Evolutionary conservation across 1,140 invertebrate genomes (phyloP).

Genomic region (Homarus americanus): DNA sequence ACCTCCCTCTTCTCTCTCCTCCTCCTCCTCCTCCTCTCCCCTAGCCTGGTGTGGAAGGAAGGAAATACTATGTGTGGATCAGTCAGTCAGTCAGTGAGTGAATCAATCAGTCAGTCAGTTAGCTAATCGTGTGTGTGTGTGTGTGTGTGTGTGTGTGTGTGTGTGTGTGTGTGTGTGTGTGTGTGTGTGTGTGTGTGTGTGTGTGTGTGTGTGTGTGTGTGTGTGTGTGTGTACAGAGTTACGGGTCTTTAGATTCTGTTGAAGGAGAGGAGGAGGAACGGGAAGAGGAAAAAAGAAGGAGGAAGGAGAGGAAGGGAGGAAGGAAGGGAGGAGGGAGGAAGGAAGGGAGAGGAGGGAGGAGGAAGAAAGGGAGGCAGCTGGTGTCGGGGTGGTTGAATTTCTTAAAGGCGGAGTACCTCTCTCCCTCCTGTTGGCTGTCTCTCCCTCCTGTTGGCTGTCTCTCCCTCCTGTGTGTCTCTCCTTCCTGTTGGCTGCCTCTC

Average conservation of each 20-base stretch:
- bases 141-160: neutral
- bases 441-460: neutral
- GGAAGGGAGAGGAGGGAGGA: neutral
- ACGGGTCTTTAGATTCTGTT: no score
- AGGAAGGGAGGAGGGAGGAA: neutral
- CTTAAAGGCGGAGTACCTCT: no score
- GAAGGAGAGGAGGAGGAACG: no score
- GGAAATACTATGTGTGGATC: no score
- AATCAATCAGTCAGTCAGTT: no score
- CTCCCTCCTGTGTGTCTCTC: neutral
- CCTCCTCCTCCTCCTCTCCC: neutral
- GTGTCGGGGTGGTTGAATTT: no score
- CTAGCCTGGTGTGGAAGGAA: no score
- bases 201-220: constrained; percentile 6
- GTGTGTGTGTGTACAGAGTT: neutral
- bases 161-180: neutral
- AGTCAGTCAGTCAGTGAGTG: no score
- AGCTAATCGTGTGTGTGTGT: constrained; percentile 1
- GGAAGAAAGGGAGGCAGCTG: neutral
- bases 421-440: neutral
- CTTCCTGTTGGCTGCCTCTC: neutral
- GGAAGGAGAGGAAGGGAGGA: neutral
- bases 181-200: constrained; percentile 9
- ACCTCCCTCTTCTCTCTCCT: neutral
- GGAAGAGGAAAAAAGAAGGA: no score